These are phyloP conservation scores for Diarsia rubi DNA, from an alignment of 2,888 invertebrate genomes.

Conservation along the genomic window DNA sequence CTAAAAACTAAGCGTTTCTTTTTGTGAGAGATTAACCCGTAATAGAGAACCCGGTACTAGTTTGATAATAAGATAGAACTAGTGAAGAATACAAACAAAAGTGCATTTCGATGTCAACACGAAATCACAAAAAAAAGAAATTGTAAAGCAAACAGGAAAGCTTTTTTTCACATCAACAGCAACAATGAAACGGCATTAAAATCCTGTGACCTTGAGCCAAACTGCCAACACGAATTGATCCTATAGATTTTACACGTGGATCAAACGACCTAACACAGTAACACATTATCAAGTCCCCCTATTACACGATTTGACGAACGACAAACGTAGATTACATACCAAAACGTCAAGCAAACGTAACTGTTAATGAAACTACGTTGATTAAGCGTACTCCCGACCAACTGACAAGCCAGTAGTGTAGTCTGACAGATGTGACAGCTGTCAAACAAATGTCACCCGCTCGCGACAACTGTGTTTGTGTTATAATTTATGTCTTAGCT, in stretches of 20 bases:
- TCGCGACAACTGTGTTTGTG: constrained; percentile 49
- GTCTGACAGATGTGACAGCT: constrained; percentile 59
- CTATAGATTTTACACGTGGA: neutral
- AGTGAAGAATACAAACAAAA: neutral
- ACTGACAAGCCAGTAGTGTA: constrained; percentile 42
- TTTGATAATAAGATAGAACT: neutral
- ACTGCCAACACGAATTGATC: no score
- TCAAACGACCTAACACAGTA: neutral
- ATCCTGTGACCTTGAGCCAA: no score
- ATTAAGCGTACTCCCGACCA: constrained; percentile 45
- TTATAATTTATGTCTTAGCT: constrained; percentile 48
- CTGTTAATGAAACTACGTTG: constrained; percentile 54
- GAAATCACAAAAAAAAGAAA: neutral
- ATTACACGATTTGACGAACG: constrained; percentile 24
- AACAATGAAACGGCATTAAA: neutral
- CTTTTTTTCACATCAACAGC: neutral
- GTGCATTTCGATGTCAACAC: neutral
- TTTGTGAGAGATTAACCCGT: neutral
- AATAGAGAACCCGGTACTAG: neutral
- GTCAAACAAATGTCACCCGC: constrained; percentile 59
- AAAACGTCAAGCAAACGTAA: constrained; percentile 47
- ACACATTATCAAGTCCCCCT: neutral
- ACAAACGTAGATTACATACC: constrained; percentile 44
- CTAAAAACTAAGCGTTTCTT: neutral
- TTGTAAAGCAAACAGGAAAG: neutral